Evolutionary conservation across 2,113 vertebrate genomes (phyloP).

Genomic region (Antidorcas marsupialis): DNA sequence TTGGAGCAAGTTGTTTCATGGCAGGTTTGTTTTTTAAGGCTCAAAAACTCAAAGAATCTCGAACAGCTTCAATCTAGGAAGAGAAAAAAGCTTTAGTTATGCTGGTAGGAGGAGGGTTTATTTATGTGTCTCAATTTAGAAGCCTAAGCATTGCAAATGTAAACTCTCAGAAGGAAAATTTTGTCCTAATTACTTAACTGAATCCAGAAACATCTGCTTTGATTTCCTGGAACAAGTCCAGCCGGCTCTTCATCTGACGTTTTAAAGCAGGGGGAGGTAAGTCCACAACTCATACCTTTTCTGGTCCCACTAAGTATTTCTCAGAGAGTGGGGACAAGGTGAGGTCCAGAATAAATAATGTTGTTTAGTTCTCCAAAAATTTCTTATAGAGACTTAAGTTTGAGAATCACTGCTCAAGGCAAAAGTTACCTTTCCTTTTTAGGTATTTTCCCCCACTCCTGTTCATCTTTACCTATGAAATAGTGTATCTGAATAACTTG

Average conservation of each 20-base stretch:
- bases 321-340: not conserved
- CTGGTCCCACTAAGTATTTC: not conserved
- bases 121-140: conserved; percentile 1
- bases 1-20: not conserved
- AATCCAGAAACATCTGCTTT: conserved; percentile 20
- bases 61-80: not conserved
- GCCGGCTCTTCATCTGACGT: not conserved
- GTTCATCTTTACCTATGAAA: conserved; percentile 20
- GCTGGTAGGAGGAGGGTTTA: not conserved
- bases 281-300: not conserved
- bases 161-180: conserved; percentile 29
- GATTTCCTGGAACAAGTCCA: not conserved
- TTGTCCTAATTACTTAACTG: conserved; percentile 20
- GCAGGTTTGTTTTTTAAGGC: not conserved
- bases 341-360: not conserved
- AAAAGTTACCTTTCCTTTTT: not conserved
- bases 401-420: not conserved
- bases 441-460: not conserved
- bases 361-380: not conserved
- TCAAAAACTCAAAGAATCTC: not conserved
- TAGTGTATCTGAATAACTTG: not conserved
- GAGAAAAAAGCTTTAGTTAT: not conserved
- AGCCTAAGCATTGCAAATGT: not conserved
- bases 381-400: not conserved
- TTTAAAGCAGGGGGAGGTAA: not conserved